Percentiles rank a stretch among this genome's conserved stretches.
Evolutionary conservation across 2,113 vertebrate species (phyloP).

Genomic region (Corythoichthys haematopterus): DNA sequence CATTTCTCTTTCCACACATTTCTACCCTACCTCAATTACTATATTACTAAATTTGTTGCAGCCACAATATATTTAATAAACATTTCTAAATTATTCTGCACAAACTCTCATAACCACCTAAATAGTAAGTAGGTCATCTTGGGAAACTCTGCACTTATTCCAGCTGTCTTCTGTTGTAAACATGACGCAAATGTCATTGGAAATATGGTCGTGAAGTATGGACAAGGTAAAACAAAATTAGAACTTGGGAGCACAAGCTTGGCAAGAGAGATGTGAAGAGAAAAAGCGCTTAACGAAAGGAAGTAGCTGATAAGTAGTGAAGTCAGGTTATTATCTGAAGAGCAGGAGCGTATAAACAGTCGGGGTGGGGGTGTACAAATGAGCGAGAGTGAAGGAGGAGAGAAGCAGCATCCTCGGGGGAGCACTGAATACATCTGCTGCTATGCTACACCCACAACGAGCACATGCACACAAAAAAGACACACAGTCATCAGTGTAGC

Average conservation of each 20-base stretch:
- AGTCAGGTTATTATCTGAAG: slow-evolving; percentile 61
- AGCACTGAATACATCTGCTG: slow-evolving; percentile 68
- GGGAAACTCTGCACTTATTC: background rate
- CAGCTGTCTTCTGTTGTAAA: background rate
- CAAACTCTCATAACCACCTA: background rate
- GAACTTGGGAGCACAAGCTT: slow-evolving; percentile 3
- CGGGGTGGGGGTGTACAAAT: slow-evolving; percentile 43
- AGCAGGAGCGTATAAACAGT: slow-evolving; percentile 53
- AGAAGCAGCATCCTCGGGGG: slow-evolving; percentile 46
- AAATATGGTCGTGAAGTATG: slow-evolving; percentile 9
- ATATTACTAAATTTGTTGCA: too few species aligned
- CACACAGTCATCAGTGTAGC: background rate
- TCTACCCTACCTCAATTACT: too few species aligned
- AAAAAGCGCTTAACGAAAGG: slow-evolving; percentile 36
- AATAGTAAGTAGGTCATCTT: slow-evolving; percentile 1
- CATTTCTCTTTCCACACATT: too few species aligned
- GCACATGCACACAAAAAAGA: slow-evolving; percentile 9
- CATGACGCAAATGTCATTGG: background rate
- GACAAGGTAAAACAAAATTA: background rate
- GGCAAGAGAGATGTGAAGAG: slow-evolving; percentile 21
- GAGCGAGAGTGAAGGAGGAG: slow-evolving; percentile 42
- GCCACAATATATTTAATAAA: background rate
- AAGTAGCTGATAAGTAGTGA: slow-evolving; percentile 37
- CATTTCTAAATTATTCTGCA: background rate
- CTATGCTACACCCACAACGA: slow-evolving; percentile 28